phyloP scores from a whole-genome alignment of 2,888 invertebrate species.

The Brassicogethes aeneus region DNA sequence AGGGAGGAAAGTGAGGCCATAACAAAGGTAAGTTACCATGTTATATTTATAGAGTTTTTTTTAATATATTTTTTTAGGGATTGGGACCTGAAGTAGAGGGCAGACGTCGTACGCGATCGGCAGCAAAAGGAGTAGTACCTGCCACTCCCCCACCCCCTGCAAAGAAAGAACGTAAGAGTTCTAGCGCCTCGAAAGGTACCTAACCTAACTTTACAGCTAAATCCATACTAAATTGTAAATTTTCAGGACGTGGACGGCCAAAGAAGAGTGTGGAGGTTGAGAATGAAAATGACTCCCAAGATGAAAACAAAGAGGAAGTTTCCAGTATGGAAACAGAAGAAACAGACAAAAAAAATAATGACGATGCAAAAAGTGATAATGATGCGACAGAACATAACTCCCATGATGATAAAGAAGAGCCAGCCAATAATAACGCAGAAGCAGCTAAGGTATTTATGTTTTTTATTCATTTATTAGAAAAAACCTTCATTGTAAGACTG shows the following conservation, averaged over 20 bases:
- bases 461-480: constrained; percentile 5
- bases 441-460: constrained; percentile 25
- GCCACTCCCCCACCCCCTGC: constrained; percentile 48
- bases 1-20: constrained; percentile 46
- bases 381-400: constrained; percentile 30
- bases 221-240: too few species aligned
- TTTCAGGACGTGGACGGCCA: constrained; percentile 33
- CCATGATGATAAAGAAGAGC: constrained; percentile 32
- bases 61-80: constrained; percentile 26
- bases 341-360: constrained; percentile 29
- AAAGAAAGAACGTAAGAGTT: constrained; percentile 41
- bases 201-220: neutral
- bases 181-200: constrained; percentile 15
- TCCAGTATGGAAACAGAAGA: constrained; percentile 30
- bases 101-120: constrained; percentile 48
- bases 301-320: constrained; percentile 32
- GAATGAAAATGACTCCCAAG: constrained; percentile 31
- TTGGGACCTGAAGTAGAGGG: constrained; percentile 47
- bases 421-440: constrained; percentile 34
- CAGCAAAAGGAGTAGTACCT: constrained; percentile 43
- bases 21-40: constrained; percentile 37
- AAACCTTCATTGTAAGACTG: too few species aligned
- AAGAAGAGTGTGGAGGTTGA: constrained; percentile 30
- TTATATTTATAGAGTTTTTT: neutral
- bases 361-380: constrained; percentile 26